These are phyloP conservation scores for Hypanus sabinus DNA, from an alignment of 2,113 vertebrate species.

Conservation along the genomic window DNA sequence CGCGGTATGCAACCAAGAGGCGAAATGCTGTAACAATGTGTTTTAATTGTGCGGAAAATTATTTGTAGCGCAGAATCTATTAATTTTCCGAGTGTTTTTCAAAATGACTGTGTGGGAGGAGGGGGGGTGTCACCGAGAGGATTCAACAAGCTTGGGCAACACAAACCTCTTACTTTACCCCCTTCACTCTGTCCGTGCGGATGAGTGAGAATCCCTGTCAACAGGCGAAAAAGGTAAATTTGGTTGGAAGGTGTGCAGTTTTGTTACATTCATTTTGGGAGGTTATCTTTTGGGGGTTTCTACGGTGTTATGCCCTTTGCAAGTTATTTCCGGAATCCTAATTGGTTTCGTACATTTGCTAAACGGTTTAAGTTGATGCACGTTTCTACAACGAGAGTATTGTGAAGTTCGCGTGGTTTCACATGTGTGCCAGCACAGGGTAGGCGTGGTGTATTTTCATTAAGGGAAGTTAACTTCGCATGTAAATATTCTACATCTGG, in stretches of 20 bases:
- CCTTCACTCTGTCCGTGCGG: not conserved
- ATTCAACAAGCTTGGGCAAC: not conserved
- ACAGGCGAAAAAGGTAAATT: not conserved
- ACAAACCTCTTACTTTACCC: not conserved
- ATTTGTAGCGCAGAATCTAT: not conserved
- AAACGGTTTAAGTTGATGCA: not conserved
- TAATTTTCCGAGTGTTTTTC: not conserved
- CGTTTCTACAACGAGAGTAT: not conserved
- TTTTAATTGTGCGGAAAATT: not conserved
- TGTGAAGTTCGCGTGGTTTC: not conserved
- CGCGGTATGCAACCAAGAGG: not conserved
- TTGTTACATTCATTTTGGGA: not conserved
- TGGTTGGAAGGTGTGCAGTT: not conserved
- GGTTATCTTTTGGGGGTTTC: not conserved
- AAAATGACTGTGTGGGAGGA: not conserved
- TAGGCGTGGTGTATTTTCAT: not conserved
- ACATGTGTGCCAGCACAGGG: not conserved
- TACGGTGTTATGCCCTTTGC: not conserved
- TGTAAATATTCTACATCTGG: slow-evolving; percentile 11
- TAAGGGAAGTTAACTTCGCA: not conserved
- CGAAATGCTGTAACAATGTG: not conserved
- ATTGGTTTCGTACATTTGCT: not conserved
- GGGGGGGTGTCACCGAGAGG: not conserved
- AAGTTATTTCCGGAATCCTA: too few species aligned
- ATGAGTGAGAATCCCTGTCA: not conserved